A percentile compares a stretch with the other conserved stretches of the same genome.
These are phyloP conservation scores for Halocynthia aurantium DNA, from an alignment of 23 tunicate genomes.

Conservation along the genomic window DNA sequence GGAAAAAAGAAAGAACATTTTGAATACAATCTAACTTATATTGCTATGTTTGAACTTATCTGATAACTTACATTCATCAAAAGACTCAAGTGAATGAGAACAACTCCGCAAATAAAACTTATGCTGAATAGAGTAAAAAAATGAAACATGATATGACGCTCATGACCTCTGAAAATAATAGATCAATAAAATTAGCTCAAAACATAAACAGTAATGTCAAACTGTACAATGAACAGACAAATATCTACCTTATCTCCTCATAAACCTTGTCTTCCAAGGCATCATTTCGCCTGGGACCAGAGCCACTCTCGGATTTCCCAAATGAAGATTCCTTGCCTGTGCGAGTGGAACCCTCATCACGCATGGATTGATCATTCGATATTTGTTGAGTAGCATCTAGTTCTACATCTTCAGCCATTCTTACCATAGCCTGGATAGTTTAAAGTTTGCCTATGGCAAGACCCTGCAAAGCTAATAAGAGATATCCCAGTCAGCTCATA, in stretches of 20 bases:
- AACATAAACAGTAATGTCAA: neutral
- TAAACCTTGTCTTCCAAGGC: neutral
- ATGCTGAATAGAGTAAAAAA: slow-evolving; percentile 66
- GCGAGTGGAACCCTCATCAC: no score
- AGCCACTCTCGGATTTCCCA: no score
- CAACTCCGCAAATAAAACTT: slow-evolving; percentile 60
- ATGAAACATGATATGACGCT: slow-evolving; percentile 61
- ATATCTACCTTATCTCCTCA: slow-evolving; percentile 7
- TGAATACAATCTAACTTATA: neutral
- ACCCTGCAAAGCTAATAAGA: no score
- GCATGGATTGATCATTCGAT: no score
- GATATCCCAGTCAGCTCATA: no score
- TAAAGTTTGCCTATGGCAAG: no score
- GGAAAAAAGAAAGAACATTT: neutral
- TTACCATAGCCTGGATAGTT: no score
- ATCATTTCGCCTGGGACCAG: no score
- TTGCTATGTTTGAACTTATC: neutral
- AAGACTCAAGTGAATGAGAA: slow-evolving; percentile 61
- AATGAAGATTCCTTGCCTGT: no score
- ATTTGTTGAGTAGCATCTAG: no score
- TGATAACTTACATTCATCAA: slow-evolving; percentile 57
- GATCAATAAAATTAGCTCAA: neutral
- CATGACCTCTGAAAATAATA: slow-evolving; percentile 40
- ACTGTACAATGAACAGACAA: neutral
- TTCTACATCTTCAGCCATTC: no score